phyloP scores from a whole-genome alignment of 2,113 vertebrate species.

The Catharus fuscescens region DNA sequence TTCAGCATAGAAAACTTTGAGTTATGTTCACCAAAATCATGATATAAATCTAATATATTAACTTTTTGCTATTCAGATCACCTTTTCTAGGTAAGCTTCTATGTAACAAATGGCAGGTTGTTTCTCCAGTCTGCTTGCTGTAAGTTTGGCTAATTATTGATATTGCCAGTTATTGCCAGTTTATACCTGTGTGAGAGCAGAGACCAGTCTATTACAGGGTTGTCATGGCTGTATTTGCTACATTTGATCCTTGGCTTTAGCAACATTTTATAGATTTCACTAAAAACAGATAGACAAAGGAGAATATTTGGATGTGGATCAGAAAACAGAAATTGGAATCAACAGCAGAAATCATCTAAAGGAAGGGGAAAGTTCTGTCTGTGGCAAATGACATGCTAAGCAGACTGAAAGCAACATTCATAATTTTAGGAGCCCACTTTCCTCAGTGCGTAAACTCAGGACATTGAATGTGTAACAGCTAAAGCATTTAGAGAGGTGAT shows the following conservation, averaged over 20 bases:
- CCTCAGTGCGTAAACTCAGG: constrained; percentile 31
- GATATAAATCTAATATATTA: not conserved
- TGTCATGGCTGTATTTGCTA: not conserved
- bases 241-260: not conserved
- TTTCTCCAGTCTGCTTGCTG: not conserved
- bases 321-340: constrained; percentile 13
- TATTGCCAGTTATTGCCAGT: not conserved
- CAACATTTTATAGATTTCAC: not conserved
- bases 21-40: not conserved
- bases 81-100: not conserved
- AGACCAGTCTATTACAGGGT: not conserved
- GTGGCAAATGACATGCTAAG: not conserved
- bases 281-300: not conserved
- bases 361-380: not conserved
- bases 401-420: constrained; percentile 24
- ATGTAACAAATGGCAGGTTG: not conserved
- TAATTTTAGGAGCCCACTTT: constrained; percentile 17
- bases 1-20: not conserved
- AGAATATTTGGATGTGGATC: not conserved
- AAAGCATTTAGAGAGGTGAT: constrained; percentile 43
- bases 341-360: not conserved
- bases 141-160: not conserved
- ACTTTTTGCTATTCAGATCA: not conserved
- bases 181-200: not conserved
- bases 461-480: constrained; percentile 42